Base-by-base conservation (phyloP, 2,797 vertebrate species). In the Chromobotia macracanthus region DNA sequence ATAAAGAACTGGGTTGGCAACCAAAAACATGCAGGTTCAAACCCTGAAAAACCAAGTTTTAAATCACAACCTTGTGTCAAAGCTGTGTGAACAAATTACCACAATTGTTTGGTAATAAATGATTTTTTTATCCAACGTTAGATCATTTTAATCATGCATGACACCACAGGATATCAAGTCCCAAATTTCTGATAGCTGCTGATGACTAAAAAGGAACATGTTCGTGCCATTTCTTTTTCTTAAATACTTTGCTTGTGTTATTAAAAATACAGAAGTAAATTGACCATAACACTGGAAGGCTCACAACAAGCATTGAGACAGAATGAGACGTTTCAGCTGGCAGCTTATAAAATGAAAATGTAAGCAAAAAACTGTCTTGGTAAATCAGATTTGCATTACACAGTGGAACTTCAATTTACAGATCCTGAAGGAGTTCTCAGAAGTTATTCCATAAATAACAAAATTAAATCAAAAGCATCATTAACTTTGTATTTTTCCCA, bases 391-490 rank as follows among this genome's bases (percentile, higher is more conserved):
- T 79, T 64, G 28, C 77, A 79, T 65, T 44, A 46, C 38, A 65
- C 77, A 79, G 77, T 56, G 38, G 68, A 60, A 48, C 56, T 63
- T 68, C 21, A 51, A 71, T 72, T 72, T 56, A 72, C 31, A 1
- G 58, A 72, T 56, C 68, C 68, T 63, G 5, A 28, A 65, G 68
- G 68, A 72, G 19, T 31, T 31, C 31, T 31, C 31, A 3, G 31
- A 31, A 31, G 3, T 44, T 72, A 38, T 71, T 65, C 28, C 58
- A 72, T 79, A 72, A 79, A 72, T 71, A 79, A 64, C 58, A 46
- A 13, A 64, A 72, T 79, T 41, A 79, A 79, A 79, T 79, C 68
- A 79, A 79, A 79, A 70, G 31, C 48, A n/a, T 77, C 75, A 63
- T 77, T 77, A 70, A 66, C 61, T 61, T 70, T 70, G 28, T 51